Conservation (phyloP, 2,888 invertebrate genomes). For the Dasypolia templi region DNA sequence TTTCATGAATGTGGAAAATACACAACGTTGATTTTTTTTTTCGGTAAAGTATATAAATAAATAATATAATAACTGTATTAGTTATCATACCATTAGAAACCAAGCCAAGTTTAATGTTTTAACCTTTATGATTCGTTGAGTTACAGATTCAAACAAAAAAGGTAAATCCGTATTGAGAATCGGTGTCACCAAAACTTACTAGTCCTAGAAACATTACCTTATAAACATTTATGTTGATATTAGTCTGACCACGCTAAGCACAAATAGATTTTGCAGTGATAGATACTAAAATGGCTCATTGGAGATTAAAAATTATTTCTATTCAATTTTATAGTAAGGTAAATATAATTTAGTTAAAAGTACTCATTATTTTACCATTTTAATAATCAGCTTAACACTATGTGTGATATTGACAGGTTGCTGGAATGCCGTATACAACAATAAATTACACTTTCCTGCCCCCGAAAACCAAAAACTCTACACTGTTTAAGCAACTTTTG, state of each 20-base stretch:
- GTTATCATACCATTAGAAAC: background rate
- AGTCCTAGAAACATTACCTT: background rate
- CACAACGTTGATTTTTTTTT: background rate
- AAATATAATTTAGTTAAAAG: background rate
- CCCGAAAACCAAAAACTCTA: too few species aligned
- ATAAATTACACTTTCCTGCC: too few species aligned
- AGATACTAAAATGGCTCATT: background rate
- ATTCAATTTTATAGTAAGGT: background rate
- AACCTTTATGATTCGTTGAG: background rate
- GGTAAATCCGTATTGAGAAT: background rate
- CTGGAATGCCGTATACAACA: background rate
- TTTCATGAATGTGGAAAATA: background rate
- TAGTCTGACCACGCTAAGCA: background rate
- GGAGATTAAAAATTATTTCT: background rate
- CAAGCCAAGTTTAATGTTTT: background rate
- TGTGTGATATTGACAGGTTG: too few species aligned
- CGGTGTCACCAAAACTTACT: background rate
- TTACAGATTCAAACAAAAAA: background rate
- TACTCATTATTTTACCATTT: background rate
- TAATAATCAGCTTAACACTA: background rate
- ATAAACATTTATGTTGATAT: background rate
- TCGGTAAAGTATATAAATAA: too few species aligned
- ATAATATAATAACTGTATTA: background rate
- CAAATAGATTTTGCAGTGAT: conserved; percentile 15
- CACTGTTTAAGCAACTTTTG: too few species aligned